Base-by-base conservation (phyloP, 2,797 vertebrate species). In the Myiotriccus ornatus region DNA sequence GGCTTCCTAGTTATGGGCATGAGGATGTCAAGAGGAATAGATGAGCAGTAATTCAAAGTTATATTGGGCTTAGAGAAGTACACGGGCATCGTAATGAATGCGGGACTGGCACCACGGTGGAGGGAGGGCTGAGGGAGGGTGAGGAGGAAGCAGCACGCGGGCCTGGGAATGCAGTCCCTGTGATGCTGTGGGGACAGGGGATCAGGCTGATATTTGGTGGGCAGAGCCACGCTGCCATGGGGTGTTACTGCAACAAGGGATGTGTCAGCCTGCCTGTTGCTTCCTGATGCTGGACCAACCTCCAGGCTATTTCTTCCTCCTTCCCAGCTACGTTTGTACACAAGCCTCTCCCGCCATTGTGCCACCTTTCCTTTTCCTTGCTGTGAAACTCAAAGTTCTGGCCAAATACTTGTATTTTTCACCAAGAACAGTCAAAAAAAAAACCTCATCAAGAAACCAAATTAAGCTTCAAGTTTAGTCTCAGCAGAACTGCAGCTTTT, bases 41-140 rank as follows among this genome's bases (percentile, higher is more conserved):
- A 96, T 91, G 95, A 96, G 95, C 97, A 92, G 76, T 97, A 97
- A 96, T 92, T 97, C 97, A 93, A 81, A 89, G 93, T 87, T 87
- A 90, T 94, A 94, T 89, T 62, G 91, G 96, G 76, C 90, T 90
- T 19, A 13, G 96, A 93, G 94, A 77, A 76, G 87, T 92, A 91
- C 95, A 62, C 1, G 20, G 88, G 83, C 87, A 55, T 32, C 4
- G 32, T 85, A 89, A 77, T 84, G 95, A 96, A 93, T 91, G 85
- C 5, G 2, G 81, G 84, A 77, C 22, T 27, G 87, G 89, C 65
- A 64, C 23, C 5, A 23, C 1, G 5, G 78, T 25, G 34, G 23
- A 82, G 69, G 49, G 56, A 67, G 44, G 57, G 44, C 55, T 60
- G 76, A 30, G 25, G 73, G 52, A 53, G 59, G 55, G 57, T 65